phyloP scores from a whole-genome alignment of 1,140 invertebrate genomes.

The Subanguina moxae region DNA sequence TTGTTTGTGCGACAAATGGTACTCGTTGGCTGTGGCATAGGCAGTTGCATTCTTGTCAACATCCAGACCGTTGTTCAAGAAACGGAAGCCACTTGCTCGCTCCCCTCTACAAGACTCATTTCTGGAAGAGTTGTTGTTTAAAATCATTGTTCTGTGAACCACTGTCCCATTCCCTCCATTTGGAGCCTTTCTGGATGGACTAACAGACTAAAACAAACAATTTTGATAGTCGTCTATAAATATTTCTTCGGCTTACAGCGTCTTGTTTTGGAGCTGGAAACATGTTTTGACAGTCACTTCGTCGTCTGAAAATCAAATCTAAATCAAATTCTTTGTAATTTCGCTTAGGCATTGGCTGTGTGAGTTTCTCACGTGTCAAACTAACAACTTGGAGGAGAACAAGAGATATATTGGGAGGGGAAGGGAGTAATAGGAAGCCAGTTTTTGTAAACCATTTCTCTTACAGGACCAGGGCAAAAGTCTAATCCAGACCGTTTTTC shows the following conservation, averaged over 20 bases:
- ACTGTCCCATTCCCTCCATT: not conserved
- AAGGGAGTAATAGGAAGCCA: no score
- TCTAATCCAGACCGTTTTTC: no score
- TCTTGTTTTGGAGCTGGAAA: slow-evolving; percentile 3
- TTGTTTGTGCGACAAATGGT: not conserved
- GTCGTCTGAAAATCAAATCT: no score
- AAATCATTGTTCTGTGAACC: slow-evolving; percentile 13
- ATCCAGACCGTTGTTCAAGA: slow-evolving; percentile 1
- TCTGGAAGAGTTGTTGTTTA: not conserved
- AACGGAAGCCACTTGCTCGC: not conserved
- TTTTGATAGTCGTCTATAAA: not conserved
- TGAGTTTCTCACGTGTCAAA: no score
- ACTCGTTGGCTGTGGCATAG: not conserved
- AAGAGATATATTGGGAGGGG: no score
- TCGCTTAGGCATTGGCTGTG: no score
- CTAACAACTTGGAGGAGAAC: no score
- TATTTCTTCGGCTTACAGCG: not conserved
- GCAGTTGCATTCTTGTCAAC: not conserved
- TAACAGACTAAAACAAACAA: slow-evolving; percentile 2
- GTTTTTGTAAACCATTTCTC: no score
- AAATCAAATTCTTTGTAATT: no score
- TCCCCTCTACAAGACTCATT: not conserved
- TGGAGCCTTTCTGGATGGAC: not conserved
- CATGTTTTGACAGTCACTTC: not conserved
- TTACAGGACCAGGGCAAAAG: no score